phyloP scores from a whole-genome alignment of 1,140 invertebrate species.

The Cydia amplana region DNA sequence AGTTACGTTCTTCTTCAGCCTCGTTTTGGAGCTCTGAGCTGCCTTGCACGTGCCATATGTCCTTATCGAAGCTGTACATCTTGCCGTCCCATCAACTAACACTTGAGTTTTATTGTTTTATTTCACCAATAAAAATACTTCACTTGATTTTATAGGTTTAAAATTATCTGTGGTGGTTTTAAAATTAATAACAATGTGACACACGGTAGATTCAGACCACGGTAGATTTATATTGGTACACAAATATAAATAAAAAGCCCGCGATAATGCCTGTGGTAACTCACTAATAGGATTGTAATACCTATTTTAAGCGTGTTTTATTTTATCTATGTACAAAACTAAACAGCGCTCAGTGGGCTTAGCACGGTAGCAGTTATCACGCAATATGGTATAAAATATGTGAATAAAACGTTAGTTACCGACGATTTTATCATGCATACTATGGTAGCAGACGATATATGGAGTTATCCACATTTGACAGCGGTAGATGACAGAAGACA shows the following conservation, averaged over 20 bases:
- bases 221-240: too few relatives aligned
- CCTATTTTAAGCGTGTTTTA: too few relatives aligned
- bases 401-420: too few relatives aligned
- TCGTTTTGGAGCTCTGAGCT: conserved; percentile 55
- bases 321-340: neutral
- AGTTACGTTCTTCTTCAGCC: conserved; percentile 17
- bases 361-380: too few relatives aligned
- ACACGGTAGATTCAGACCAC: neutral
- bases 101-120: conserved; percentile 8
- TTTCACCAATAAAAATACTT: conserved; percentile 6
- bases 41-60: conserved; percentile 67
- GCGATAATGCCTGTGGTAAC: neutral
- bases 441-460: too few relatives aligned
- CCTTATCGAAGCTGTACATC: conserved; percentile 74
- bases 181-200: conserved; percentile 20
- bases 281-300: neutral
- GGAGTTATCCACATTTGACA: too few relatives aligned
- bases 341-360: too few relatives aligned
- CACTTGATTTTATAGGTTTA: neutral
- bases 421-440: too few relatives aligned
- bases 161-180: neutral
- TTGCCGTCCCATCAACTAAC: conserved; percentile 30
- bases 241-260: neutral
- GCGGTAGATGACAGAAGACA: too few relatives aligned
- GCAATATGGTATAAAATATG: too few relatives aligned